Conservation (phyloP, 1,140 invertebrate species). For the Lucilia cuprina region DNA sequence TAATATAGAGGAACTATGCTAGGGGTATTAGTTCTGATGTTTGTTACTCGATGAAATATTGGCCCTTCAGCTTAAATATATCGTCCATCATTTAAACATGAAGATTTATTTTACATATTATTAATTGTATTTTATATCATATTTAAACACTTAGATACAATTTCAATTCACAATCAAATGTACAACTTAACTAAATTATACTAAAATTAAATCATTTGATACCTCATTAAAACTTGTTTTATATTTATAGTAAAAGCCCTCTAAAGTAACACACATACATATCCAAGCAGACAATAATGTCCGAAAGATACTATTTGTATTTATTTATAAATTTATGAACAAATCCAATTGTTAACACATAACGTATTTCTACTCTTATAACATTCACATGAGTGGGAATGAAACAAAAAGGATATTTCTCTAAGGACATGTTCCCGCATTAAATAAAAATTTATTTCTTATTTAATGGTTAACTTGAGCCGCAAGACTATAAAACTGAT, state of each 20-base stretch:
- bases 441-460: slow-evolving; percentile 38
- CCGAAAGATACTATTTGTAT: not conserved
- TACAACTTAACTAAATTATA: not conserved
- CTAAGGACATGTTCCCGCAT: slow-evolving; percentile 28
- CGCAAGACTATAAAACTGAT: slow-evolving; percentile 38
- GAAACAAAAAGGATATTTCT: not conserved
- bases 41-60: too few relatives aligned
- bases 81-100: too few relatives aligned
- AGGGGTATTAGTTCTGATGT: too few relatives aligned
- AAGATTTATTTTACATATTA: too few relatives aligned
- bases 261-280: not conserved
- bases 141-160: too few relatives aligned
- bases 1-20: too few relatives aligned
- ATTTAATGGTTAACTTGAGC: slow-evolving; percentile 30
- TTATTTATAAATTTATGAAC: slow-evolving; percentile 37
- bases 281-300: not conserved
- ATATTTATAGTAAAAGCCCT: not conserved
- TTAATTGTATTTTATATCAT: too few relatives aligned
- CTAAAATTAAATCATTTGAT: slow-evolving; percentile 25
- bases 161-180: not conserved
- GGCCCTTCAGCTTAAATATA: too few relatives aligned
- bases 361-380: not conserved
- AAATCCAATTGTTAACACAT: not conserved
- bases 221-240: slow-evolving; percentile 21
- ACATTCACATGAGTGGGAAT: not conserved